phyloP scores from a whole-genome alignment of 1,140 invertebrate species.

The Papilio helenus region DNA sequence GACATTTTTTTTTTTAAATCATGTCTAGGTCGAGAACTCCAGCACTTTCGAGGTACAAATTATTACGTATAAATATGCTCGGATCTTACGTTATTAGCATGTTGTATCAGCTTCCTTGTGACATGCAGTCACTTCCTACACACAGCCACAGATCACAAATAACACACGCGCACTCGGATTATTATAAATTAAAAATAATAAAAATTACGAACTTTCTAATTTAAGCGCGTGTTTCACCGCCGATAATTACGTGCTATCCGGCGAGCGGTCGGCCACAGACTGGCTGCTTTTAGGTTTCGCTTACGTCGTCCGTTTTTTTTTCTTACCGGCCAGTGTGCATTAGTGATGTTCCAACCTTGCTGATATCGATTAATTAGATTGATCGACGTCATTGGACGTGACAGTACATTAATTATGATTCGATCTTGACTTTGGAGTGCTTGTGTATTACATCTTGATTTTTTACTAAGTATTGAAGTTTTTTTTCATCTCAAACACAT shows the following conservation, averaged over 20 bases:
- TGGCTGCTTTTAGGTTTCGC: slow-evolving; percentile 55
- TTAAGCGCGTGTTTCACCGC: slow-evolving; percentile 55
- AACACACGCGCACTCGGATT: slow-evolving; percentile 52
- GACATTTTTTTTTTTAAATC: background rate
- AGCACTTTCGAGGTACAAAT: slow-evolving; percentile 12
- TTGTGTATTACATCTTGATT: background rate
- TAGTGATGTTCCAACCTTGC: slow-evolving; percentile 38
- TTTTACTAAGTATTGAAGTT: background rate
- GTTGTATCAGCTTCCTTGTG: slow-evolving; percentile 58
- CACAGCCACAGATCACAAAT: slow-evolving; percentile 60
- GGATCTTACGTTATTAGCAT: slow-evolving; percentile 79
- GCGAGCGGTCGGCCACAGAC: slow-evolving; percentile 62
- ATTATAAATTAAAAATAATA: slow-evolving; percentile 43
- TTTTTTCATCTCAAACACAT: background rate
- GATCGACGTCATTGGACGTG: slow-evolving; percentile 27
- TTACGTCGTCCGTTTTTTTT: slow-evolving; percentile 50
- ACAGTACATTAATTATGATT: slow-evolving; percentile 9
- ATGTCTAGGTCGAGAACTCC: slow-evolving; percentile 1
- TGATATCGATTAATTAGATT: slow-evolving; percentile 28
- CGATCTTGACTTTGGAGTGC: slow-evolving; percentile 31
- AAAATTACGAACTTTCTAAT: slow-evolving; percentile 61
- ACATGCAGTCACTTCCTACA: slow-evolving; percentile 56
- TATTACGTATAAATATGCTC: slow-evolving; percentile 31
- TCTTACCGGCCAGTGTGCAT: slow-evolving; percentile 48
- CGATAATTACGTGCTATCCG: slow-evolving; percentile 50